Evolutionary conservation across 2,888 invertebrate species (phyloP), one percentile per base, ranked within the genome.

Genomic region (Sceliomorpha sp.): DNA sequence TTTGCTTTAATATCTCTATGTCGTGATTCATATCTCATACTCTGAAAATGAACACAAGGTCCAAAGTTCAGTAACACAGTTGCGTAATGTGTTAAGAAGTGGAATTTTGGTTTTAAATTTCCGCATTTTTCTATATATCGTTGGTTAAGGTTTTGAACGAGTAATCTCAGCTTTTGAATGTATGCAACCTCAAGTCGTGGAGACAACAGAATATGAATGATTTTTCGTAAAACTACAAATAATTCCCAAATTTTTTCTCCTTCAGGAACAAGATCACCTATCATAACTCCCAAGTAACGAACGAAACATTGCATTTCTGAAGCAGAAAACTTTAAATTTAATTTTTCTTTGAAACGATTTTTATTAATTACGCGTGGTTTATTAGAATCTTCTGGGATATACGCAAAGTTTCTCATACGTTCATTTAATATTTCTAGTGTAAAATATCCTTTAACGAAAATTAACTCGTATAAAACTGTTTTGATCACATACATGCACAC

Each of bases 221-320:
- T 56, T 45, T 60, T 45, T 42, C 62, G 20, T 1, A 24, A 10
- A 13, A 15, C 14, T 26, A 34, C 14, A 20, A 29, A 75, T 7
- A 73, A 37, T 37, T 58, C n/a, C 62, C 69, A 68, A 45, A 58
- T 34, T 29, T 64, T 29, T 47, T 66, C 58, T 20, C 44, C 39
- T 39, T 20, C 27, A 10, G 69, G 51, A 29, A 72, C 39, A 9
- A 62, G 17, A 48, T 73, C 62, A 12, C 66, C 72, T 32, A 70
- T 55, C 12, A 70, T 73, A 0, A 73, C 29, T 7, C 60, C 68
- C 7, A 74, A 60, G 58, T 70, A 59, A 2, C 53, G 17, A 2
- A 72, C 51, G 4, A 72, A 48, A 34, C 58, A 55, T 14, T 53
- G 29, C 72, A 71, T 72, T 66, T 74, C 72, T 12, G 70, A 42